A percentile compares a stretch with the other conserved stretches of the same genome.
phyloP scores from a whole-genome alignment of 2,797 vertebrate genomes.

The Clarias laeviceps region DNA sequence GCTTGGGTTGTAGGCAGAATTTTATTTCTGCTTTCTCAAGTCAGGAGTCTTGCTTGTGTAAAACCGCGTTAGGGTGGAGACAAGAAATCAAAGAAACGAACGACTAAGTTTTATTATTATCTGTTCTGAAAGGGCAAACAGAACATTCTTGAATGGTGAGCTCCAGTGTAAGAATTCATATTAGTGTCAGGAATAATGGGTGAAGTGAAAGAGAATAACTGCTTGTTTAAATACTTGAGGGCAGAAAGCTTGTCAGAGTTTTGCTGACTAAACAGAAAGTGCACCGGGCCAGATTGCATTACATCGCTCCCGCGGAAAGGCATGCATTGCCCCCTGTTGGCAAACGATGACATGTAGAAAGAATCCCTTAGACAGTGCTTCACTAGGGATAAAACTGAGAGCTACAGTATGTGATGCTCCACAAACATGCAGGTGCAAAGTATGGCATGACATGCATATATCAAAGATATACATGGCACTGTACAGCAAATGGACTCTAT shows the following conservation, averaged over 20 bases:
- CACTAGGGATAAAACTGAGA: constrained; percentile 27
- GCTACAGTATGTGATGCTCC: constrained; percentile 19
- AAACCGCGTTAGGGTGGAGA: not conserved
- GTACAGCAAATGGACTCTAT: constrained; percentile 52
- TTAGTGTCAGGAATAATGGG: constrained; percentile 38
- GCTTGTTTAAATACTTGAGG: constrained; percentile 49
- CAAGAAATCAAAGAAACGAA: not conserved
- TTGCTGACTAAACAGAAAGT: constrained; percentile 53
- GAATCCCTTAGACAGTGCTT: constrained; percentile 29
- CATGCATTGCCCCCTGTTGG: constrained; percentile 66
- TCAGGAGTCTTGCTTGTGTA: not conserved
- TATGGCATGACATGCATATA: constrained; percentile 10
- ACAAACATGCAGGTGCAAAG: constrained; percentile 42
- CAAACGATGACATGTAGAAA: constrained; percentile 41
- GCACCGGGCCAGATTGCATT: constrained; percentile 29
- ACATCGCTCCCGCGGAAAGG: constrained; percentile 35
- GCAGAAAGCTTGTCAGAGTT: constrained; percentile 39
- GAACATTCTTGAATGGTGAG: constrained; percentile 45
- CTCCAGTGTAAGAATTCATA: constrained; percentile 15
- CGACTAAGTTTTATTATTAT: constrained; percentile 16
- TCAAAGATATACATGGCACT: constrained; percentile 46
- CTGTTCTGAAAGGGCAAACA: constrained; percentile 17
- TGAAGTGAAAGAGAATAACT: constrained; percentile 46
- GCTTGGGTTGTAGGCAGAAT: constrained; percentile 36
- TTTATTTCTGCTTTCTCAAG: constrained; percentile 28